Evolutionary conservation across 2,888 invertebrate species (phyloP), one percentile per base, ranked within the genome.

Genomic region (Julus scanicus): DNA sequence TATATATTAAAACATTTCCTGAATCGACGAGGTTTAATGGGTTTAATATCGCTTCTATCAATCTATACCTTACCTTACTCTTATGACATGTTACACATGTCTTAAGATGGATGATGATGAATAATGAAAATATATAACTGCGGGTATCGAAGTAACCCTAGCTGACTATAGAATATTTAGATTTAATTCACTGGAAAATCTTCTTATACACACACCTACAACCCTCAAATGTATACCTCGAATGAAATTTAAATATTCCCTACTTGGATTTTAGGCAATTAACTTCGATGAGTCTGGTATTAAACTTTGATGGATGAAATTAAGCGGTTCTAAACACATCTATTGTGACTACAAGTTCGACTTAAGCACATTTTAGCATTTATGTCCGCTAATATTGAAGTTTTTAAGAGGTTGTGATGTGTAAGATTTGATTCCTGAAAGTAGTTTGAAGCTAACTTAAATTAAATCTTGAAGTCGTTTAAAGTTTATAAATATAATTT

Each of bases 21-120:
- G 63, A 63, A 63, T 63, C n/a, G 63, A 63, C n/a, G 63, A 63
- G 63, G 63, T n/a, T 63, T 63, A 63, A 63, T 63, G 63, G 63
- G 63, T 63, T 63, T 63, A 63, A 63, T 63, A 63, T 63, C 63
- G n/a, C 63, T 63, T 63, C 63, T 63, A 63, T 63, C 63, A 63
- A 63, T 63, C 63, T 63, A 63, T 63, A 63, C 63, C 63, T 63
- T 63, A 63, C 63, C 63, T 63, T 63, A 63, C 63, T 63, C 20
- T 17, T 63, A 63, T 63, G 63, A 63, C 63, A 63, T 63, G 63
- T 63, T 63, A 63, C 63, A 63, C 63, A 63, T 63, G 63, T 63
- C 63, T 63, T 63, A 63, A 63, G 63, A 63, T 63, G 63, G 63
- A 63, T 63, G 63, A 63, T 63, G 63, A 63, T 63, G 63, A 63